These are phyloP conservation scores for Globicephala melas DNA, from an alignment of 2,113 vertebrate genomes.

Conservation along the genomic window DNA sequence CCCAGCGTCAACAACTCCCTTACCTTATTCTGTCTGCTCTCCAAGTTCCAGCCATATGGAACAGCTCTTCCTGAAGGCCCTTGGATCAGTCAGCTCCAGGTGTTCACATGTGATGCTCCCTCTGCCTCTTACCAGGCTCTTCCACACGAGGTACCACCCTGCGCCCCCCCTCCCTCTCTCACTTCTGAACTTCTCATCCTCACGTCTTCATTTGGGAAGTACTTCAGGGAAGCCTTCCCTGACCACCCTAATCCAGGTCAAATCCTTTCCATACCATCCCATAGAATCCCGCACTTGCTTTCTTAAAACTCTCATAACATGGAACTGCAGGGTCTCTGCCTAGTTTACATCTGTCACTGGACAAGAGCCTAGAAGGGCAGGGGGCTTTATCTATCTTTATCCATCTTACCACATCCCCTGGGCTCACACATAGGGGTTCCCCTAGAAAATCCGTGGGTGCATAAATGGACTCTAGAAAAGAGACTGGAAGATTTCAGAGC, in stretches of 20 bases:
- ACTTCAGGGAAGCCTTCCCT: neutral
- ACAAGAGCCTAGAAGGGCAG: neutral
- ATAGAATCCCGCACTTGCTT: neutral
- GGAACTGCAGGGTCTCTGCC: neutral
- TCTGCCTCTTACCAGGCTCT: neutral
- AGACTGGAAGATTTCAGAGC: neutral
- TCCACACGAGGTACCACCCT: fast-evolving
- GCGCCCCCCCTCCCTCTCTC: neutral
- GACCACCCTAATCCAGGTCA: neutral
- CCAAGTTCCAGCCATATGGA: neutral
- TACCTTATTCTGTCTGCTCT: neutral
- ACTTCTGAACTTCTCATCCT: neutral
- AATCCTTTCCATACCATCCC: neutral
- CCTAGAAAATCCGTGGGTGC: neutral
- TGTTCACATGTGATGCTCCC: fast-evolving
- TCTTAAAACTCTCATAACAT: neutral
- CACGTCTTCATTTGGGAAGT: neutral
- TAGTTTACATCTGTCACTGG: neutral
- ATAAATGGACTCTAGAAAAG: neutral
- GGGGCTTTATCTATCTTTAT: neutral
- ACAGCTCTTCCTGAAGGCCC: neutral
- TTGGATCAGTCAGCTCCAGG: no score
- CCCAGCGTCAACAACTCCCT: neutral
- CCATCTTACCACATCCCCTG: neutral
- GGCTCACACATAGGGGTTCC: neutral